Evolutionary conservation across 2,797 vertebrate genomes (phyloP).

Genomic region (Alcedo atthis): DNA sequence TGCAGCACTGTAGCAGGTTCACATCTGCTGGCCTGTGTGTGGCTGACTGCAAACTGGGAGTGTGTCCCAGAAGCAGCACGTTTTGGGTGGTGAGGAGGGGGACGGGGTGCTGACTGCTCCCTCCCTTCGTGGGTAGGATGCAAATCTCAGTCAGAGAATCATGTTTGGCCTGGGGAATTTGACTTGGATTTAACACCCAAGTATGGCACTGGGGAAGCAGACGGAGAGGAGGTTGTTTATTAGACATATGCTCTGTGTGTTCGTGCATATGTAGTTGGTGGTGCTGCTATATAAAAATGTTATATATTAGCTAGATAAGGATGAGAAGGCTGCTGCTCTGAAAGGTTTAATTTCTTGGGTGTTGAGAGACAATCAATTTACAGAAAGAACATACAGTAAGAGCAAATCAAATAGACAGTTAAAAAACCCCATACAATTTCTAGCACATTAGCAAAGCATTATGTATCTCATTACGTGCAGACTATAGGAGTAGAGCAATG

Average conservation of each 20-base stretch:
- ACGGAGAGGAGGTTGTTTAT: background rate
- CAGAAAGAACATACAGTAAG: background rate
- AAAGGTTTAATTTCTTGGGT: slow-evolving; percentile 23
- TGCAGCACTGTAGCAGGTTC: background rate
- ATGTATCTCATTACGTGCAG: background rate
- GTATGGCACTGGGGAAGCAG: background rate
- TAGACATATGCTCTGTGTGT: background rate
- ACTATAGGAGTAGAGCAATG: background rate
- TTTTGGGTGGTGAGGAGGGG: background rate
- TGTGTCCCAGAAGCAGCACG: background rate
- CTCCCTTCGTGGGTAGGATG: background rate
- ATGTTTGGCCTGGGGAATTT: slow-evolving; percentile 21
- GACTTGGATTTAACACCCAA: slow-evolving; percentile 9
- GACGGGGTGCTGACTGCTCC: background rate
- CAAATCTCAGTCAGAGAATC: background rate
- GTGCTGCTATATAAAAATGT: background rate
- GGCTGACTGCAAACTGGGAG: background rate
- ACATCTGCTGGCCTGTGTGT: background rate
- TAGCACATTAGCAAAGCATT: slow-evolving; percentile 48
- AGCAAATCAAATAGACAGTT: slow-evolving; percentile 45
- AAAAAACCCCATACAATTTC: background rate
- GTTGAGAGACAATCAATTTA: slow-evolving; percentile 39
- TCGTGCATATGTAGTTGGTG: background rate
- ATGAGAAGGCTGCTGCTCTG: background rate
- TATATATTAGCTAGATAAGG: background rate